phyloP scores from a whole-genome alignment of 2,888 invertebrate genomes.

The Erannis defoliaria region DNA sequence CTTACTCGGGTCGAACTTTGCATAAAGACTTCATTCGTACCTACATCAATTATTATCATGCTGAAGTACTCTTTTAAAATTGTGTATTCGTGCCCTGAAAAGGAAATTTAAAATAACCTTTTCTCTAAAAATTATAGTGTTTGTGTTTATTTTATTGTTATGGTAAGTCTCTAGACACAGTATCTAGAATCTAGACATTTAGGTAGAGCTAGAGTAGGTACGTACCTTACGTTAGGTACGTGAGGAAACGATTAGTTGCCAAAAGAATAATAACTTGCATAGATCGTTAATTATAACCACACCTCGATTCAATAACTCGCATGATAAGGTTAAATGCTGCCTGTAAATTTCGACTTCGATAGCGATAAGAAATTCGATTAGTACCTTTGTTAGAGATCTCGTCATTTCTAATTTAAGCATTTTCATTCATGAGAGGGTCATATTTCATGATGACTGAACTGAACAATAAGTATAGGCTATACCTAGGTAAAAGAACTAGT shows the following conservation, averaged over 20 bases:
- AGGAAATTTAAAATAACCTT: background rate
- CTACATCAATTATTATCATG: slow-evolving; percentile 3
- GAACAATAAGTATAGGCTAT: too few relatives aligned
- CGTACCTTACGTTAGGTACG: too few relatives aligned
- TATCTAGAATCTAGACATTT: too few relatives aligned
- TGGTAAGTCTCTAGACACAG: slow-evolving; percentile 12
- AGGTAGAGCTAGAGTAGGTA: too few relatives aligned
- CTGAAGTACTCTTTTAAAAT: background rate
- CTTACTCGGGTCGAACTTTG: slow-evolving; percentile 62
- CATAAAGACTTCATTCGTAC: slow-evolving; percentile 8
- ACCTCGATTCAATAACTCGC: background rate
- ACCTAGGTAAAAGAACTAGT: too few relatives aligned
- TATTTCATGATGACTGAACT: background rate
- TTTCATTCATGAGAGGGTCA: too few relatives aligned
- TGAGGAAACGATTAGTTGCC: too few relatives aligned
- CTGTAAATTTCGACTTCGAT: background rate
- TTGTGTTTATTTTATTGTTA: slow-evolving; percentile 5
- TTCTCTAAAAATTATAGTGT: slow-evolving; percentile 2
- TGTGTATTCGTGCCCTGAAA: background rate
- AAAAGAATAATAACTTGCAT: background rate
- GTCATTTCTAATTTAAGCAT: slow-evolving; percentile 1
- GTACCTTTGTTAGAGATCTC: background rate
- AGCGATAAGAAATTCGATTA: slow-evolving; percentile 14
- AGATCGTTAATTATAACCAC: background rate
- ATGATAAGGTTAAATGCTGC: slow-evolving; percentile 11